Base-by-base conservation (phyloP, 2,113 vertebrate genomes). In the Hippocampus guttulatus region DNA sequence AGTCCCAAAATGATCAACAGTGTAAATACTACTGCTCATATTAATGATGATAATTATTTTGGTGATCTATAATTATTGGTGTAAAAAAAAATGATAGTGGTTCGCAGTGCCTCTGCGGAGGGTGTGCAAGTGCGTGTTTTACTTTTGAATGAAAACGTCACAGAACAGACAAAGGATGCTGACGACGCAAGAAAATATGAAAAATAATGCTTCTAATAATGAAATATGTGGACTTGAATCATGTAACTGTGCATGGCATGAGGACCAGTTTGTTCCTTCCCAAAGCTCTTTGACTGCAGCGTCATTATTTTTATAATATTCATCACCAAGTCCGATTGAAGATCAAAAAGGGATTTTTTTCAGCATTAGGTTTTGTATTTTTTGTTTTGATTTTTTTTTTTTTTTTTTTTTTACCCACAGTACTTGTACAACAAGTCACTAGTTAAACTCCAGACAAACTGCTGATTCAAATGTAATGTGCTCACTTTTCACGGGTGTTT, bases 11-110 rank as follows among this genome's bases (percentile, higher is more conserved):
- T 84, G 77, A 79, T 81, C 69, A 82, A 89, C 70, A 71, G 70
- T 92, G 91, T 92, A 92, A 86, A 92, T 92, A 91, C 47, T 83
- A 82, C 79, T 72, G 87, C 85, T 84, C 51, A 81, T 82, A 83
- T 88, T 82, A 89, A 90, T 79, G 84, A 85, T 90, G 84, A n/a
- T 64, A n/a, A 14, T n/a, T 3, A 64, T 45, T 2, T 21, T 20
- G 18, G 38, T 4, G 21, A 45, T 64, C 8, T 2, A 63, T 63
- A 63, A 38, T 63, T 63, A 5, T 40, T 40, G 62, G 62, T 43
- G 62, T 64, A 11, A 2, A 30, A 60, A 41, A 63, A 63, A 21
- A 21, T 8, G 20, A 9, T 10, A 3, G 30, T 62, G 12, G 30
- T 62, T 40, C 30, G 4, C 61, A 21, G 16, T 38, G 60, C 60